Evolutionary conservation across 1,140 invertebrate species (phyloP).

Genomic region (Dendroctonus ponderosae): DNA sequence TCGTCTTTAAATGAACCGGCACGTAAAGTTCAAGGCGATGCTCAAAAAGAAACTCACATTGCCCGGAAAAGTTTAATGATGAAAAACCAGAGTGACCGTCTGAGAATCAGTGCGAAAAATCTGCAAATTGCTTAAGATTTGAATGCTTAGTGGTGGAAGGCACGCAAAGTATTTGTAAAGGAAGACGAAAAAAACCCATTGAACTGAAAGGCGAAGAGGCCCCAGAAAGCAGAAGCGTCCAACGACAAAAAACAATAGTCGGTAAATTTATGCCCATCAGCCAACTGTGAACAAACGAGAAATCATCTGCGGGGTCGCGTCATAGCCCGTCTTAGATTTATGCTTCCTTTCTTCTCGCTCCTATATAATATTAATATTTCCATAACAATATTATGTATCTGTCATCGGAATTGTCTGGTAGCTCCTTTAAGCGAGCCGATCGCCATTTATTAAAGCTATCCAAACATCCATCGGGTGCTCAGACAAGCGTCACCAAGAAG

Average conservation of each 20-base stretch:
- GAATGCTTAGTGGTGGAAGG: too few relatives aligned
- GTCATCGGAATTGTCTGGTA: constrained; percentile 39
- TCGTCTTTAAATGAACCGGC: background rate
- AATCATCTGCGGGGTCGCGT: constrained; percentile 21
- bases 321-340: constrained; percentile 37
- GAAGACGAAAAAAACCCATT: too few relatives aligned
- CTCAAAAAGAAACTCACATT: too few relatives aligned
- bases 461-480: constrained; percentile 38
- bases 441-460: constrained; percentile 41
- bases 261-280: constrained; percentile 32
- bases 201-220: too few relatives aligned
- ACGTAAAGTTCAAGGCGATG: too few relatives aligned
- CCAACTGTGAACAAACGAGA: constrained; percentile 31
- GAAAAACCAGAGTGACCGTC: too few relatives aligned
- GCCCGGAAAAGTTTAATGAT: too few relatives aligned
- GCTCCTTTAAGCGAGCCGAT: constrained; percentile 41
- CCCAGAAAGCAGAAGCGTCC: constrained; percentile 7
- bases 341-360: constrained; percentile 42
- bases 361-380: constrained; percentile 46
- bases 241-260: constrained; percentile 29
- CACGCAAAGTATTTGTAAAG: too few relatives aligned
- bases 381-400: constrained; percentile 48
- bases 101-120: too few relatives aligned
- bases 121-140: too few relatives aligned
- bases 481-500: constrained; percentile 34